Conservation (phyloP, 2,888 invertebrate genomes). For the Brachyptera risi region DNA sequence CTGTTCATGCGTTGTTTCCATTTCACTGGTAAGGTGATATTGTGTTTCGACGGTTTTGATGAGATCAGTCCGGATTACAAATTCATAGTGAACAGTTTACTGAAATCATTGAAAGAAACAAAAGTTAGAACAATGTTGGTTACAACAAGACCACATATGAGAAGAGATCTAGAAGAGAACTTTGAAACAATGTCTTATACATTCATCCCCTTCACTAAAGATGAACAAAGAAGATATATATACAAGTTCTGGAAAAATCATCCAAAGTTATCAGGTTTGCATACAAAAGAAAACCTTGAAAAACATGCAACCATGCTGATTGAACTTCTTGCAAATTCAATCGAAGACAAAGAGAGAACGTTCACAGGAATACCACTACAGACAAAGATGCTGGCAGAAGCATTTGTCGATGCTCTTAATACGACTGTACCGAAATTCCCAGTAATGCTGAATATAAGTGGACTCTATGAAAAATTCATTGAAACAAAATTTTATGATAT, state of each 20-base stretch:
- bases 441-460: no score
- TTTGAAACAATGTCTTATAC: slow-evolving; percentile 10
- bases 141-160: slow-evolving; percentile 20
- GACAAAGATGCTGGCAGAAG: no score
- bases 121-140: slow-evolving; percentile 17
- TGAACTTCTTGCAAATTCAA: no score
- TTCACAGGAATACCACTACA: no score
- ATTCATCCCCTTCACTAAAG: slow-evolving; percentile 9
- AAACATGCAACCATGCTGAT: no score
- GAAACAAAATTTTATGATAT: no score
- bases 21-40: slow-evolving; percentile 7
- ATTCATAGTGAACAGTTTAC: not conserved
- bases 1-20: no score
- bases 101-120: slow-evolving; percentile 4
- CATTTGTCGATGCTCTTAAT: no score
- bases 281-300: no score
- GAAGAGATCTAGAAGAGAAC: slow-evolving; percentile 7
- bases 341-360: no score
- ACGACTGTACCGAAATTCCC: no score
- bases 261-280: not conserved
- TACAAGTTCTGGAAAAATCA: slow-evolving; percentile 10
- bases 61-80: slow-evolving; percentile 24
- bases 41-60: slow-evolving; percentile 29
- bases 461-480: no score
- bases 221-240: slow-evolving; percentile 17